Base-by-base conservation (phyloP, 2,113 vertebrate species). In the Myxocyprinus asiaticus region DNA sequence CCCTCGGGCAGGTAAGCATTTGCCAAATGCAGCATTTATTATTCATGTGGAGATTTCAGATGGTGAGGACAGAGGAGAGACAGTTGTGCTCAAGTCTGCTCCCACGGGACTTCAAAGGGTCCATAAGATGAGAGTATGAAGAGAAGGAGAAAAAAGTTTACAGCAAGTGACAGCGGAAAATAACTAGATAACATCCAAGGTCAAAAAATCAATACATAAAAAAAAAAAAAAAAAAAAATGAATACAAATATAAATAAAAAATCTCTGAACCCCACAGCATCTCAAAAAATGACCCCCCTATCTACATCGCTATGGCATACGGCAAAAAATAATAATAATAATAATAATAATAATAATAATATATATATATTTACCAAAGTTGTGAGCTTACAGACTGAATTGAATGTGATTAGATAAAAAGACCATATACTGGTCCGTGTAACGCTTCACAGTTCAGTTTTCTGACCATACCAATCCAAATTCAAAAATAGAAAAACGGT, bases 41-140 rank as follows among this genome's bases (percentile, higher is more conserved):
- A 86, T 86, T 86, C 82, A 86, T 84, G 72, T 58, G 59, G 79
- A 82, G 70, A 79, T 85, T 83, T 84, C 76, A 77, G 79, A 81
- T 76, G 73, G 68, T 83, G 69, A 80, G 81, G 84, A 80, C 84
- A 82, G 59, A 71, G 78, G 86, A 14, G 22, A 33, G 22, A 83
- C 84, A 86, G 82, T 67, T 78, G 81, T 77, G 78, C 75, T 78
- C 78, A 59, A 80, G 73, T 43, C 61, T 59, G 77, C 80, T 79
- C 71, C 68, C 66, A 61, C 6, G 67, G 66, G 82, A 84, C 65
- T 77, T 78, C 75, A 74, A 85, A 81, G 76, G 77, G 45, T 77
- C 43, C 61, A 65, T n/a, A 43, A 66, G 84, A 82, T 74, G 64
- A 78, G 78, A 77, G 59, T 47, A 33, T 33, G 22, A 33, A 10